Conservation (phyloP, 1,140 invertebrate species). For the Psilanteris sp. region DNA sequence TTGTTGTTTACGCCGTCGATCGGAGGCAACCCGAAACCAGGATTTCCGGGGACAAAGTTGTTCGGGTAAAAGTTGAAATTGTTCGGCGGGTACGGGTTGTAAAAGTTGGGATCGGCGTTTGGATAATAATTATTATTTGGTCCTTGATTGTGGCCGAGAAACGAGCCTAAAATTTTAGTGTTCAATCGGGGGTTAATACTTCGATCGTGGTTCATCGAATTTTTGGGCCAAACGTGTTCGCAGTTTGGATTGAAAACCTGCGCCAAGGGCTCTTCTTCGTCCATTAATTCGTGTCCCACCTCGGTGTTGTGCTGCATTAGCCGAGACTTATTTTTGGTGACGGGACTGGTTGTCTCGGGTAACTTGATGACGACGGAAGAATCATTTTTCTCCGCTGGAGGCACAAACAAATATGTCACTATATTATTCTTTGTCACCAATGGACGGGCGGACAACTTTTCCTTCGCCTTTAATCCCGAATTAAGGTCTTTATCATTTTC, state of each 20-base stretch:
- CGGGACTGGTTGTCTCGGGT: neutral
- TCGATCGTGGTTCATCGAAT: neutral
- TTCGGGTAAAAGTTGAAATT: slow-evolving; percentile 27
- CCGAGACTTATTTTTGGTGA: too few relatives aligned
- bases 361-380: neutral
- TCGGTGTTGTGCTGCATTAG: too few relatives aligned
- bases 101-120: neutral
- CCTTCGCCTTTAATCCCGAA: too few relatives aligned
- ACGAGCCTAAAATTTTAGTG: slow-evolving; percentile 5
- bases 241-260: slow-evolving; percentile 29
- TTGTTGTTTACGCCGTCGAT: slow-evolving; percentile 24
- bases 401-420: slow-evolving; percentile 33
- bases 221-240: too few relatives aligned
- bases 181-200: slow-evolving; percentile 11
- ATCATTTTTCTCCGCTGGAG: slow-evolving; percentile 16
- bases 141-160: slow-evolving; percentile 12
- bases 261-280: slow-evolving; percentile 14
- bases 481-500: too few relatives aligned
- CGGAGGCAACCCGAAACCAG: slow-evolving; percentile 26
- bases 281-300: too few relatives aligned
- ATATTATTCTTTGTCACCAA: slow-evolving; percentile 4
- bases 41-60: slow-evolving; percentile 6
- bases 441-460: neutral
- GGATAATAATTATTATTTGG: slow-evolving; percentile 10
- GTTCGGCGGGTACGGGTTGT: slow-evolving; percentile 16